Evolutionary conservation across 2,888 invertebrate genomes (phyloP).

Genomic region (Drosophila barbarae): DNA sequence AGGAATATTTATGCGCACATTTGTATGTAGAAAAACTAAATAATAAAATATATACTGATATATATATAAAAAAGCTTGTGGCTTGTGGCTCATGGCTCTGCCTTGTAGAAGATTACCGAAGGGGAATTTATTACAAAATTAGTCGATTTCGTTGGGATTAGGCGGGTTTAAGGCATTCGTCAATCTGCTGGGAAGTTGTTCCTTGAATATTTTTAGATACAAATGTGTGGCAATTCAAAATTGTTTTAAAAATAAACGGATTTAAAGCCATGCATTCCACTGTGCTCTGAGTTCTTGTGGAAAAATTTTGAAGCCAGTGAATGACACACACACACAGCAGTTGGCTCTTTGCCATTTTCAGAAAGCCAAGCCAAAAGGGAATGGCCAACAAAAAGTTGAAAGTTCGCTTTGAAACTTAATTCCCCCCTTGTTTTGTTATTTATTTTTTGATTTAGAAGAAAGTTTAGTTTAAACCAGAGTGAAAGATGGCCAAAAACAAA

Average conservation of each 20-base stretch:
- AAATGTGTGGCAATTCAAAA: neutral
- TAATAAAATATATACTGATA: slow-evolving; percentile 27
- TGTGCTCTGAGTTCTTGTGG: slow-evolving; percentile 51
- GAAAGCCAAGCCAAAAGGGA: slow-evolving; percentile 12
- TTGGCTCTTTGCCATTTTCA: neutral
- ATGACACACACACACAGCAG: slow-evolving; percentile 11
- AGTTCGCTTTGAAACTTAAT: slow-evolving; percentile 30
- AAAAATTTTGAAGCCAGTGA: slow-evolving; percentile 14
- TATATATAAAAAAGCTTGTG: neutral
- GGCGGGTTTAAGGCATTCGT: slow-evolving; percentile 22
- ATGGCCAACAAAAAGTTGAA: slow-evolving; percentile 30
- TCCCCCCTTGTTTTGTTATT: slow-evolving; percentile 13
- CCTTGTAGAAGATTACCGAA: slow-evolving; percentile 32
- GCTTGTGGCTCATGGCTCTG: slow-evolving; percentile 15
- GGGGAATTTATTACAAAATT: slow-evolving; percentile 38
- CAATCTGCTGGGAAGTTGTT: slow-evolving; percentile 1
- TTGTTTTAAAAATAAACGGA: neutral
- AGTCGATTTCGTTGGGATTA: slow-evolving; percentile 1
- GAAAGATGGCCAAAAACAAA: slow-evolving; percentile 36
- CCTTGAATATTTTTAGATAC: slow-evolving; percentile 12
- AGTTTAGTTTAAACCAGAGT: slow-evolving; percentile 30
- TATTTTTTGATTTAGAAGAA: slow-evolving; percentile 30
- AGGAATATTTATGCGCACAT: slow-evolving; percentile 10
- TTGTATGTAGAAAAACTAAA: slow-evolving; percentile 34
- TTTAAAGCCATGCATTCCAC: slow-evolving; percentile 30